Conservation (phyloP, 2,113 vertebrate species). For the Trogon melanurus region DNA sequence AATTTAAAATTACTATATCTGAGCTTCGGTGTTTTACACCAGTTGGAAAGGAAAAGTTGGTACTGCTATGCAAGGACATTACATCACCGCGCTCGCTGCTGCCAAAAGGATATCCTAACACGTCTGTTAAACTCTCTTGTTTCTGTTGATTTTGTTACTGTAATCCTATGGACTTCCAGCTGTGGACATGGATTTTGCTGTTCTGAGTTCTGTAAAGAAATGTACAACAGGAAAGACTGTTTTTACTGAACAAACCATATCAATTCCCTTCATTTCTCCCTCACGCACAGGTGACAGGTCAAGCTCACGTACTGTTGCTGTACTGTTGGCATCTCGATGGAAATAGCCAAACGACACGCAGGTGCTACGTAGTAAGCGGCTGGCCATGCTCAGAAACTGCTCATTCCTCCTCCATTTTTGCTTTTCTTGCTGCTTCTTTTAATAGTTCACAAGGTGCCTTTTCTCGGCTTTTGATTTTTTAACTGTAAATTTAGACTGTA, state of each 20-base stretch:
- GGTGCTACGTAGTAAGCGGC: not conserved
- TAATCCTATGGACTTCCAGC: not conserved
- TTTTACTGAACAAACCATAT: not conserved
- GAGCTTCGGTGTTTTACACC: not conserved
- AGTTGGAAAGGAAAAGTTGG: not conserved
- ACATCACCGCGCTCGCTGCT: not conserved
- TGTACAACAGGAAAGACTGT: not conserved
- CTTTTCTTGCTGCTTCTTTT: not conserved
- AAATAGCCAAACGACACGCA: not conserved
- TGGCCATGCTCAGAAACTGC: not conserved
- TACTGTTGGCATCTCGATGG: not conserved
- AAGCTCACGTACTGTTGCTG: not conserved
- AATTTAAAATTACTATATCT: not conserved
- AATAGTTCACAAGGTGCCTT: not conserved
- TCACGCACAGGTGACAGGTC: not conserved
- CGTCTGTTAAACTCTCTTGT: not conserved
- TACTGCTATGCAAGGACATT: not conserved
- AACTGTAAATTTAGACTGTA: not conserved
- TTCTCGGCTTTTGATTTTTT: not conserved
- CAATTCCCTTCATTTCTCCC: not conserved
- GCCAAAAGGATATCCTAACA: not conserved
- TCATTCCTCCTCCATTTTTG: accelerated
- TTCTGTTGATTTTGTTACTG: not conserved
- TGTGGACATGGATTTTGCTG: not conserved
- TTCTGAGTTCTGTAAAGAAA: not conserved